phyloP scores from a whole-genome alignment of 1,140 invertebrate species.

The Drosophila athabasca region DNA sequence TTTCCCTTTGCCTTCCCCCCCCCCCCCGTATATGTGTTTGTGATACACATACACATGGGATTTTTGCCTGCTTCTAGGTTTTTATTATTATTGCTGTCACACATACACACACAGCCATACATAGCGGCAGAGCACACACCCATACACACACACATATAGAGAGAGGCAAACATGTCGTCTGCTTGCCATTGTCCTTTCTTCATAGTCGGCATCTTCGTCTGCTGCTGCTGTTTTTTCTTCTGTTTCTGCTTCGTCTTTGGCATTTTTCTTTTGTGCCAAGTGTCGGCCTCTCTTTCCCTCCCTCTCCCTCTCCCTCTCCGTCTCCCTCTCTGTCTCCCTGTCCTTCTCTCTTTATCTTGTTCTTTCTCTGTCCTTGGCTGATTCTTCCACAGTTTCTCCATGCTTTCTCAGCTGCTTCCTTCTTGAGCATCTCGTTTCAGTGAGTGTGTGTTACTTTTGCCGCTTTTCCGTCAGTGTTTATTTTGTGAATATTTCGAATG shows the following conservation, averaged over 20 bases:
- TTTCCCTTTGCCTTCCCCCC: slow-evolving; percentile 68
- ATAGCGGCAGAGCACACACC: neutral
- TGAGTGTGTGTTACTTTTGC: slow-evolving; percentile 45
- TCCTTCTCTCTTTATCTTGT: neutral
- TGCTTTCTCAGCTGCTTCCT: slow-evolving; percentile 7
- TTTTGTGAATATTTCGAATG: slow-evolving; percentile 62
- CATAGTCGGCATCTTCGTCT: slow-evolving; percentile 44
- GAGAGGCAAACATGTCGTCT: slow-evolving; percentile 57
- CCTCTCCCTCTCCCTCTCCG: neutral
- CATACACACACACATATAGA: slow-evolving; percentile 13
- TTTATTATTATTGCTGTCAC: slow-evolving; percentile 72
- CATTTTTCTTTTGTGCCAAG: slow-evolving; percentile 61
- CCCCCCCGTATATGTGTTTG: slow-evolving; percentile 9
- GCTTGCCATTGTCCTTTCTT: slow-evolving; percentile 60
- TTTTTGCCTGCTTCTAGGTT: slow-evolving; percentile 65
- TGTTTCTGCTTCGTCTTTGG: slow-evolving; percentile 40
- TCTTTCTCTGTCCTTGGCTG: slow-evolving; percentile 1
- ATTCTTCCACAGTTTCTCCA: slow-evolving; percentile 1
- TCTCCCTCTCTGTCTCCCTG: too few relatives aligned
- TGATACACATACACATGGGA: slow-evolving; percentile 43
- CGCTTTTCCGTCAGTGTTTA: slow-evolving; percentile 57
- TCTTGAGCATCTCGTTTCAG: slow-evolving; percentile 30
- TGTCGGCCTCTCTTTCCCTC: slow-evolving; percentile 4
- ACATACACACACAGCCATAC: slow-evolving; percentile 22
- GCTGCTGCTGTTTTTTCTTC: slow-evolving; percentile 21